Evolutionary conservation across 2,888 invertebrate species (phyloP).

Genomic region (Nasonia oneida): DNA sequence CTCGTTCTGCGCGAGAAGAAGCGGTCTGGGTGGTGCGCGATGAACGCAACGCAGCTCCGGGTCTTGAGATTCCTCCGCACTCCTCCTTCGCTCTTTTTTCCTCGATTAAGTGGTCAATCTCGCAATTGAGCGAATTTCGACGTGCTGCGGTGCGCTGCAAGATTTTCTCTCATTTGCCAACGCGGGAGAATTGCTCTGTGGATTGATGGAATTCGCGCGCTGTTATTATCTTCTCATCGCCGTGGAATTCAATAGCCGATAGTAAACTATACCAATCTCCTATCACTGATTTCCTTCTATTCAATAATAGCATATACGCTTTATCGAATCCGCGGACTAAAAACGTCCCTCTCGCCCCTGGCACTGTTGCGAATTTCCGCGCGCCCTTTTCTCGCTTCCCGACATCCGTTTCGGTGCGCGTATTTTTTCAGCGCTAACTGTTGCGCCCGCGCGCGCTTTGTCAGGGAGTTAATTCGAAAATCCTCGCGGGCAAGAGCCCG

Average conservation of each 20-base stretch:
- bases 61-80: background rate
- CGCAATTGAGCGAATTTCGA: constrained; percentile 1
- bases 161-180: background rate
- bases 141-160: background rate
- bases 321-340: background rate
- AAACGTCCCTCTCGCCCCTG: background rate
- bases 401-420: background rate
- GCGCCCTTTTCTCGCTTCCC: background rate
- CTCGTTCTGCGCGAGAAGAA: background rate
- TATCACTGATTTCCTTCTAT: background rate
- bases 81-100: background rate
- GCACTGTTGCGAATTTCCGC: background rate
- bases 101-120: constrained; percentile 13
- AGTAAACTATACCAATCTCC: background rate
- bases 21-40: background rate
- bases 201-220: background rate
- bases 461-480: constrained; percentile 19
- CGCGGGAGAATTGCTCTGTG: background rate
- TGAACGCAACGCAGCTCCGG: background rate
- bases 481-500: background rate
- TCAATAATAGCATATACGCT: background rate
- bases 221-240: background rate
- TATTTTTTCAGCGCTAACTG: background rate
- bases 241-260: background rate
- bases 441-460: background rate